Evolutionary conservation across 2,797 vertebrate genomes (phyloP), one percentile per base, ranked within the genome.

Genomic region (Coendou prehensilis): DNA sequence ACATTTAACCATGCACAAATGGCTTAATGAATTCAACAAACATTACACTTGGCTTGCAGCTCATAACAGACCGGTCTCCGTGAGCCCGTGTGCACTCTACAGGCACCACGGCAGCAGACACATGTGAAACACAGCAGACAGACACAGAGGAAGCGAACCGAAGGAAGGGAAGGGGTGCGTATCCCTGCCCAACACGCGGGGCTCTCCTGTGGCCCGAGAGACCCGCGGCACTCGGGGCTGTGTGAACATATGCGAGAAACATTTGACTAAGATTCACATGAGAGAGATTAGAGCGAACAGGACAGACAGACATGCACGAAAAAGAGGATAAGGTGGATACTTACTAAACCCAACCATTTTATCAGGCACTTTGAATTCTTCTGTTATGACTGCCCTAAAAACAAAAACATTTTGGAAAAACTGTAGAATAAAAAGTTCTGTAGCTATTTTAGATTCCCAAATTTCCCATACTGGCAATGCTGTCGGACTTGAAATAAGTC

Each of bases 341-440:
- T 99, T 99, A 99, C 99, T 99, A 98, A 99, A 99, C 99, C 99
- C 99, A 98, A 99, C 99, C 99, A 99, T 99, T 98, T 99, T 99
- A 98, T 99, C 99, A 99, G 99, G 99, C 99, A 99, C 99, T 99
- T 99, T 99, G 98, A 99, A 99, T 98, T 99, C 99, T 99, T 99
- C 99, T 97, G 99, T 99, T 98, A 99, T 98, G 98, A 99, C 99
- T 99, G 99, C 99, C 99, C 99, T 99, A 96, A 87, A 98, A 98
- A 93, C 81, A 96, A 69, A 94, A 93, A 97, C 73, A 98, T 94
- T 94, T 90, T 94, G 96, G 96, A 92, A 69, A 97, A 89, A 96
- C 93, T 54, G 94, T 9, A 56, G 47, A 93, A 92, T 73, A 61
- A 89, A 96, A 57, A 97, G 76, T 61, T 78, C 76, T 87, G n/a